Conservation (phyloP, 2,113 vertebrate genomes). For the Acrocephalus kingi region DNA sequence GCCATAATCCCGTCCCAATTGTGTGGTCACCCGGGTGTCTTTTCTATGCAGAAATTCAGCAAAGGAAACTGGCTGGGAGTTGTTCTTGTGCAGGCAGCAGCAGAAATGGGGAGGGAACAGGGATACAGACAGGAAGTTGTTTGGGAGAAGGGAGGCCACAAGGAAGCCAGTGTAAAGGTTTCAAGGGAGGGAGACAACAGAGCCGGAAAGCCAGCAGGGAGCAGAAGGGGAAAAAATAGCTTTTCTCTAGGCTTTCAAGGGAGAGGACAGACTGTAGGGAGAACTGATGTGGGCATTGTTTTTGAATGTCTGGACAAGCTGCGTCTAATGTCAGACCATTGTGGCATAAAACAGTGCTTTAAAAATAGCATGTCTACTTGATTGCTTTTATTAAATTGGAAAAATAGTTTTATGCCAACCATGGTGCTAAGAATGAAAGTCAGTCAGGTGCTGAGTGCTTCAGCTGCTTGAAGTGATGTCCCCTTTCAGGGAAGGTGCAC, state of each 20-base stretch:
- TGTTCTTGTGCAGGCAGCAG: slow-evolving; percentile 14
- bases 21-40: background rate
- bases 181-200: slow-evolving; percentile 54
- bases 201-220: slow-evolving; percentile 62
- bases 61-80: slow-evolving; percentile 54
- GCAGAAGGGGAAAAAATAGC: slow-evolving; percentile 61
- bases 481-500: background rate
- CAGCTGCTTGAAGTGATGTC: background rate
- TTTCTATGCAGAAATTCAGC: slow-evolving; percentile 3
- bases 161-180: slow-evolving; percentile 62
- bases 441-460: background rate
- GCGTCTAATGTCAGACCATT: slow-evolving; percentile 35
- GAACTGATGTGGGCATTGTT: slow-evolving; percentile 39
- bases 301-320: slow-evolving; percentile 36
- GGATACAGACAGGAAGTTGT: slow-evolving; percentile 59
- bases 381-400: background rate
- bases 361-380: slow-evolving; percentile 37
- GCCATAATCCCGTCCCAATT: background rate
- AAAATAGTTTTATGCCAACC: background rate
- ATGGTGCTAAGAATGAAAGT: background rate
- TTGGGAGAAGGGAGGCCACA: slow-evolving; percentile 56
- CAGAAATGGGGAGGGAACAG: slow-evolving; percentile 38
- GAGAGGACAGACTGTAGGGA: background rate
- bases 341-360: slow-evolving; percentile 40
- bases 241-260: slow-evolving; percentile 45